Conservation (phyloP, 2,113 vertebrate genomes). For the Microtus ochrogaster region DNA sequence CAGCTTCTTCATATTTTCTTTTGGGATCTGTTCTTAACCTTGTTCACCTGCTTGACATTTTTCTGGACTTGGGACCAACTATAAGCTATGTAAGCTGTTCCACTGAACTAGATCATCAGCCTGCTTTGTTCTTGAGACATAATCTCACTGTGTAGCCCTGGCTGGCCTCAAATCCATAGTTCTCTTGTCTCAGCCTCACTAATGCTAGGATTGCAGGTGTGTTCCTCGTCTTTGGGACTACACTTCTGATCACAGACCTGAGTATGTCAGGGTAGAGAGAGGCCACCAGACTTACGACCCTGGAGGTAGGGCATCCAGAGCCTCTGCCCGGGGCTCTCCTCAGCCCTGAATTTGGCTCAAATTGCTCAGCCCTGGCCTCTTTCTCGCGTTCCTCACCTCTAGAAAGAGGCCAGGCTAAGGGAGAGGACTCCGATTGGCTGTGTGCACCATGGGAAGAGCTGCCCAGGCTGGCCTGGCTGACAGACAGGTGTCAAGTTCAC, state of each 20-base stretch:
- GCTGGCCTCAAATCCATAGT: background rate
- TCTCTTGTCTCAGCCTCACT: background rate
- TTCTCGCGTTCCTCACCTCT: background rate
- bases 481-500: conserved; percentile 56
- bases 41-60: background rate
- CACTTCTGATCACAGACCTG: background rate
- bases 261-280: background rate
- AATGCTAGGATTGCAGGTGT: background rate
- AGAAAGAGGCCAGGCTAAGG: background rate
- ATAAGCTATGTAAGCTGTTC: background rate
- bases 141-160: background rate
- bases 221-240: background rate
- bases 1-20: background rate
- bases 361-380: background rate
- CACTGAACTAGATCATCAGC: background rate
- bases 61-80: background rate
- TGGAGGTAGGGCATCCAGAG: background rate
- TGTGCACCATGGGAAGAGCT: background rate
- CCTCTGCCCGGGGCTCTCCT: background rate
- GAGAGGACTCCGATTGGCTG: background rate
- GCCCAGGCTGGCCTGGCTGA: background rate
- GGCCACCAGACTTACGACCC: background rate
- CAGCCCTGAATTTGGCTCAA: background rate
- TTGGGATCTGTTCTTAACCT: background rate
- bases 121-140: background rate